Conservation (phyloP, 2,113 vertebrate genomes). For the Rhagologus leucostigma region DNA sequence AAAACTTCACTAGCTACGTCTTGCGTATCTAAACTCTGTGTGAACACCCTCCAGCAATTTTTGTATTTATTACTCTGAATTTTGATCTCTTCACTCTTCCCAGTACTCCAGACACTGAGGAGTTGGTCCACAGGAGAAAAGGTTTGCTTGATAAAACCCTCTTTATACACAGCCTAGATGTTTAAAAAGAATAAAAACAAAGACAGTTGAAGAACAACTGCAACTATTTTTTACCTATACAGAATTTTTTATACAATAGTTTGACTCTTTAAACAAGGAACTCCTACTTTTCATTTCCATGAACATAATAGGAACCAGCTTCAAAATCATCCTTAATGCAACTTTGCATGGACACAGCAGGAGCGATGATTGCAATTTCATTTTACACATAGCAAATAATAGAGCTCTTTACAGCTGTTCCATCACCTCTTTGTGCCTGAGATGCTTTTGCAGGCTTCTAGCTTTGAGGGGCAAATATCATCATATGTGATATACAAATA, state of each 20-base stretch:
- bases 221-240: neutral
- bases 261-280: neutral
- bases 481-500: too few species aligned
- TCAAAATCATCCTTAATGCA: neutral
- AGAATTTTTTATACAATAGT: neutral
- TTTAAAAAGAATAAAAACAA: neutral
- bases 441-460: neutral
- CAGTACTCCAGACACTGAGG: neutral
- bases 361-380: rapidly evolving
- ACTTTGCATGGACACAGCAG: neutral
- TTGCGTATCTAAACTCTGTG: neutral
- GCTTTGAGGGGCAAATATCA: neutral
- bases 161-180: neutral
- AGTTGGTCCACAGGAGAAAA: neutral
- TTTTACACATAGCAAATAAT: neutral
- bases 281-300: neutral
- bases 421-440: neutral
- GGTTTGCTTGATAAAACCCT: neutral
- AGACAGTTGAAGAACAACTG: neutral
- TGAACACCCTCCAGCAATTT: neutral
- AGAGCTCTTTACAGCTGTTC: neutral
- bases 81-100: neutral
- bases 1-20: neutral
- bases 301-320: neutral
- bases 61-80: neutral